A percentile compares a stretch with the other conserved stretches of the same genome.
Evolutionary conservation across 2,888 invertebrate genomes (phyloP).

Genomic region (Blastobasis lacticolella): DNA sequence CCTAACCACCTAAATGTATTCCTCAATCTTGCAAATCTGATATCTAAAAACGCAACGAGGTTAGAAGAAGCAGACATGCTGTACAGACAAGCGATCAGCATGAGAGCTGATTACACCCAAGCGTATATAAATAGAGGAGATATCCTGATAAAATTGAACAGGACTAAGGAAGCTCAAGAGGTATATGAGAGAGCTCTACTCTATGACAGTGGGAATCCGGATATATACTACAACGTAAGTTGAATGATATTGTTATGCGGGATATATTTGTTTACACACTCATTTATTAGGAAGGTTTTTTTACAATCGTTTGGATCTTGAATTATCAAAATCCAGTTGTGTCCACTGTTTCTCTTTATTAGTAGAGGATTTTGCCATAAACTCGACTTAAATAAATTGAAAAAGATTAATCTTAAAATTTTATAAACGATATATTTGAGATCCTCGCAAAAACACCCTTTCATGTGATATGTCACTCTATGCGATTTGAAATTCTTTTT

Average conservation of each 20-base stretch:
- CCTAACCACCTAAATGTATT: slow-evolving; percentile 97
- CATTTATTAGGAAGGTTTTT: too few relatives aligned
- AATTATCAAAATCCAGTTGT: too few relatives aligned
- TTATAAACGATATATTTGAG: too few relatives aligned
- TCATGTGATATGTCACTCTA: too few relatives aligned
- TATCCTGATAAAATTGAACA: slow-evolving; percentile 94
- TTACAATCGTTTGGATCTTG: too few relatives aligned
- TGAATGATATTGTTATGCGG: neutral
- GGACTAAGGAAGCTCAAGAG: slow-evolving; percentile 94
- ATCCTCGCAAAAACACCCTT: too few relatives aligned
- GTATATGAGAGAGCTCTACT: slow-evolving; percentile 94
- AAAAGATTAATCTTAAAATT: too few relatives aligned
- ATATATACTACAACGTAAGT: slow-evolving; percentile 95
- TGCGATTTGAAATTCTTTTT: too few relatives aligned
- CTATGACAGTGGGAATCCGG: slow-evolving; percentile 95
- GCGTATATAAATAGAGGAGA: slow-evolving; percentile 98
- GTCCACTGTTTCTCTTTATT: too few relatives aligned
- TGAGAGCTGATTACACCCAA: slow-evolving; percentile 96
- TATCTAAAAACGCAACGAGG: slow-evolving; percentile 92
- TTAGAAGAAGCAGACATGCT: slow-evolving; percentile 95
- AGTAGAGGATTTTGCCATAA: too few relatives aligned
- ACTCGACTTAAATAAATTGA: too few relatives aligned
- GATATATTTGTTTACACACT: too few relatives aligned
- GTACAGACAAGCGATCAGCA: slow-evolving; percentile 96
- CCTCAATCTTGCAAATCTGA: slow-evolving; percentile 94